These are phyloP conservation scores for Atherix ibis DNA, from an alignment of 2,888 invertebrate species.

Conservation along the genomic window DNA sequence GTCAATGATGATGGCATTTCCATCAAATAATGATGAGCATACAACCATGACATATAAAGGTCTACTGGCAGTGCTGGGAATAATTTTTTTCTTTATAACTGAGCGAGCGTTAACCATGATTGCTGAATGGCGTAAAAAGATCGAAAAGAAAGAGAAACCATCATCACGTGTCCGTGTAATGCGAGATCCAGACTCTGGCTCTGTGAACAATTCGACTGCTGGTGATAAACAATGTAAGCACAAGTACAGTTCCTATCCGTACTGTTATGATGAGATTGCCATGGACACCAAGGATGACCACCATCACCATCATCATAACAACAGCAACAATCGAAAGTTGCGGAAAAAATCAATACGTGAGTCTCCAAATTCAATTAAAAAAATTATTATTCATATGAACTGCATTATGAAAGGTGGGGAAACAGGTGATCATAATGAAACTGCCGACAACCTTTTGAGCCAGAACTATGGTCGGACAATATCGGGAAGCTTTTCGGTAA, in stretches of 20 bases:
- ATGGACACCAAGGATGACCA: slow-evolving; percentile 52
- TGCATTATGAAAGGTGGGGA: not conserved
- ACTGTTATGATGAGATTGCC: slow-evolving; percentile 73
- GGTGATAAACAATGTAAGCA: slow-evolving; percentile 62
- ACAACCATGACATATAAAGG: slow-evolving; percentile 72
- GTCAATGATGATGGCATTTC: slow-evolving; percentile 34
- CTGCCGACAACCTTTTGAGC: slow-evolving; percentile 26
- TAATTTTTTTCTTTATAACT: slow-evolving; percentile 78
- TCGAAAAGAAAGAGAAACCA: slow-evolving; percentile 50
- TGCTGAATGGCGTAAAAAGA: slow-evolving; percentile 64
- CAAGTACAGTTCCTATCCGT: slow-evolving; percentile 77
- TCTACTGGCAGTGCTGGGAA: slow-evolving; percentile 49
- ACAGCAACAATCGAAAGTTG: slow-evolving; percentile 6
- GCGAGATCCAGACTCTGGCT: slow-evolving; percentile 40
- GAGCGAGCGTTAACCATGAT: slow-evolving; percentile 67
- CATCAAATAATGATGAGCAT: slow-evolving; percentile 35
- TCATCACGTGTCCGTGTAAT: slow-evolving; percentile 53
- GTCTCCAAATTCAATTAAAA: slow-evolving; percentile 4
- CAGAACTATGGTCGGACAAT: slow-evolving; percentile 24
- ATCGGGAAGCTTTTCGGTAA: slow-evolving; percentile 15
- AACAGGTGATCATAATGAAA: slow-evolving; percentile 18
- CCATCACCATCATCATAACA: slow-evolving; percentile 20
- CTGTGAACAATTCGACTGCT: slow-evolving; percentile 26
- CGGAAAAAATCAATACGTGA: slow-evolving; percentile 2
- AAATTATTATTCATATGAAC: slow-evolving; percentile 2